Evolutionary conservation across 2,113 vertebrate species (phyloP), one percentile per base, ranked within the genome.

Genomic region (Pteruthius melanotis): DNA sequence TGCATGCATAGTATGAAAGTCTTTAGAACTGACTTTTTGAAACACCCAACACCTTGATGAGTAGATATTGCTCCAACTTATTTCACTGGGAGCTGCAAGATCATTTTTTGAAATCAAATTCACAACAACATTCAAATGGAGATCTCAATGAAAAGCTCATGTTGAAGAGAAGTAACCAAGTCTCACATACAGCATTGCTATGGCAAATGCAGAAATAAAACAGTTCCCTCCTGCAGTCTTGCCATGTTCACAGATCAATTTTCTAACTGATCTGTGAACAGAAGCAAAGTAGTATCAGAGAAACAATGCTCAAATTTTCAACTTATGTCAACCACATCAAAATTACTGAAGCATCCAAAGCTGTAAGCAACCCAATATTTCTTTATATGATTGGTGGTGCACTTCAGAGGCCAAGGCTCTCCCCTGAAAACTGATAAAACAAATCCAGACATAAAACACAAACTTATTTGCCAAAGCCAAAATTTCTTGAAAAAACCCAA

Each of bases 371-470:
- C 49, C 53, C 49, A 30, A 19, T 3, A 57, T 64, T 70, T 72
- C 47, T 53, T 59, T n/a, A 44, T 18, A 8, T 10, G 11, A 53
- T 11, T 39, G n/a, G 15, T 17, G 14, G 11, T 2, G 4, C 0
- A 2, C 8, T 80, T 69, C 10, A 44, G 50, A 87, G 23, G 16
- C 19, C 52, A 80, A 64, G 18, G 18, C 4, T 79, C 18, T 45
- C 26, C 47, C 11, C 15, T 22, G 6, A 28, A 26, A 59, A 53
- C 3, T 17, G 10, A 20, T n/a, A 56, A 68, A 93, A 83, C 12
- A 83, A 87, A 70, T 16, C 4, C 4, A 40, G 22, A 3, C 30
- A 42, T 18, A 49, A 87, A 65, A 10, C 4, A 50, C 20, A 53
- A 49, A 42, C 16, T 23, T 47, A 47, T 33, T n/a, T 60, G 30